These are phyloP conservation scores for Thalassarche chlororhynchos DNA, from an alignment of 2,113 vertebrate species.

Conservation along the genomic window DNA sequence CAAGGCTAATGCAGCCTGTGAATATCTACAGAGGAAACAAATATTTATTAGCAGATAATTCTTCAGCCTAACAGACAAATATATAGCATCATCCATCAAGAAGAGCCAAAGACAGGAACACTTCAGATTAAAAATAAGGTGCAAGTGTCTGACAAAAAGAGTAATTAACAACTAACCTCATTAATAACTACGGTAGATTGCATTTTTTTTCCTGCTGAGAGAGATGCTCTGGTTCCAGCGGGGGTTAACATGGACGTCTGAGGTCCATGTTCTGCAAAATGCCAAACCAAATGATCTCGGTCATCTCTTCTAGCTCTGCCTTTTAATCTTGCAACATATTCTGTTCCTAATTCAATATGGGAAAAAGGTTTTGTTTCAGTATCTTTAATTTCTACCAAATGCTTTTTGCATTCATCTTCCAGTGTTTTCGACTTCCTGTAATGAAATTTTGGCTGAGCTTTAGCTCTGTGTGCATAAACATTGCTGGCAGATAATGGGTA, in stretches of 20 bases:
- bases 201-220: background rate
- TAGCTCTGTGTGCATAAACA: background rate
- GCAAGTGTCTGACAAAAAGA: background rate
- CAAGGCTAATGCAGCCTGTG: background rate
- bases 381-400: slow-evolving; percentile 13
- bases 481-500: background rate
- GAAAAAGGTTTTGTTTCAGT: background rate
- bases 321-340: background rate
- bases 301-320: background rate
- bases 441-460: slow-evolving; percentile 27
- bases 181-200: background rate
- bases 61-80: background rate
- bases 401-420: background rate
- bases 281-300: background rate
- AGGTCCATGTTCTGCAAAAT: background rate
- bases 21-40: background rate
- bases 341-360: background rate
- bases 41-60: background rate
- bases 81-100: background rate
- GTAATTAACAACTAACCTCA: background rate
- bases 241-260: background rate
- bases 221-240: background rate
- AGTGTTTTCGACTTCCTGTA: slow-evolving; percentile 34
- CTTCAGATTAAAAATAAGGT: background rate
- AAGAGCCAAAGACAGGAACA: background rate